phyloP scores from a whole-genome alignment of 2,888 invertebrate species.

The Scaptodrosophila latifasciaeformis region DNA sequence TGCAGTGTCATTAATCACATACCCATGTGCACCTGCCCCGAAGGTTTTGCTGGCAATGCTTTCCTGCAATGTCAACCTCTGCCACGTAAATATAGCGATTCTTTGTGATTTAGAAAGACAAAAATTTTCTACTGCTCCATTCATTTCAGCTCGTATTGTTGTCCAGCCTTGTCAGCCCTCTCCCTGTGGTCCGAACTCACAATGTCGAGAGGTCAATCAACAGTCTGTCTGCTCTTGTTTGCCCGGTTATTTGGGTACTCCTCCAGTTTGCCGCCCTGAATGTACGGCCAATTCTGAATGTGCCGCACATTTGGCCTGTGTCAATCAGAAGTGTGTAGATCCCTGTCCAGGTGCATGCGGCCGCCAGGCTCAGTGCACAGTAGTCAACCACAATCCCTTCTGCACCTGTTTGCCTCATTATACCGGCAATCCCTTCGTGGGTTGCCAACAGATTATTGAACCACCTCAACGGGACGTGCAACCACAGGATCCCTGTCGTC shows the following conservation, averaged over 20 bases:
- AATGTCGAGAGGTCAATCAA: constrained; percentile 82
- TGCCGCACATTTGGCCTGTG: constrained; percentile 80
- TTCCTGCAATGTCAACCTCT: constrained; percentile 77
- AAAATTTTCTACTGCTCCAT: too few relatives aligned
- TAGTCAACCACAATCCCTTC: constrained; percentile 83
- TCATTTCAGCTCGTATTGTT: constrained; percentile 68
- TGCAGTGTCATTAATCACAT: constrained; percentile 87
- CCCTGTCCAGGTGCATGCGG: constrained; percentile 82
- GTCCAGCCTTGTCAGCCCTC: constrained; percentile 78
- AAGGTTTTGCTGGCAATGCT: constrained; percentile 85
- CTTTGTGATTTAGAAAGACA: too few relatives aligned
- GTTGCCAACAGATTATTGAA: constrained; percentile 79
- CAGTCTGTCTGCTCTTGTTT: constrained; percentile 85
- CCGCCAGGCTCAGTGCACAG: constrained; percentile 78
- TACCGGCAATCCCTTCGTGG: constrained; percentile 86
- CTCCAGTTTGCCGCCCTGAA: constrained; percentile 86
- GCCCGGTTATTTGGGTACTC: constrained; percentile 80
- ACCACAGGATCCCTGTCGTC: constrained; percentile 79
- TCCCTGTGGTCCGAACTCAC: constrained; percentile 86
- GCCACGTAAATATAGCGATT: constrained; percentile 68
- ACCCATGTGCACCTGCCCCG: constrained; percentile 84
- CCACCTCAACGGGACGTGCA: constrained; percentile 67
- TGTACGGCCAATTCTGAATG: constrained; percentile 83
- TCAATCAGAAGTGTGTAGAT: constrained; percentile 83
- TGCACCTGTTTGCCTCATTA: constrained; percentile 82